A percentile compares a stretch with the other conserved stretches of the same genome.
Evolutionary conservation across 2,113 vertebrate species (phyloP).

Genomic region (Illadopsis cleaveri): DNA sequence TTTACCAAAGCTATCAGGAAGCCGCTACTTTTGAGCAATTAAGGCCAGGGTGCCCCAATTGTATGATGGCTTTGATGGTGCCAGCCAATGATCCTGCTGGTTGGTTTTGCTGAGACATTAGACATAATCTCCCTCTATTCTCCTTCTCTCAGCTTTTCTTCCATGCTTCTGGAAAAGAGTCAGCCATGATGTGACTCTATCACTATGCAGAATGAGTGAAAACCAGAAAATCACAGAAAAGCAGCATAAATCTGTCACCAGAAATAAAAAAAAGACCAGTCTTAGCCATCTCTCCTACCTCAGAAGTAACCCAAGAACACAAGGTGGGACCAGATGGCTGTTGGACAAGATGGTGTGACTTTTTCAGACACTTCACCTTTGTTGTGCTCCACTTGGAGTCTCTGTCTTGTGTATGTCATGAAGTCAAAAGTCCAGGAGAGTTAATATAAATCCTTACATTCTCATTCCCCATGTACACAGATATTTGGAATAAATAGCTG

Average conservation of each 20-base stretch:
- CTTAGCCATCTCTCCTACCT: neutral
- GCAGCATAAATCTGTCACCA: neutral
- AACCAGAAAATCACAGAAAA: neutral
- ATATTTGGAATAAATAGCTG: slow-evolving; percentile 47
- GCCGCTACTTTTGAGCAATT: neutral
- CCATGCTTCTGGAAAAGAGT: neutral
- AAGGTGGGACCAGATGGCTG: neutral
- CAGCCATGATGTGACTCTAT: neutral
- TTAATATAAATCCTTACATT: slow-evolving; percentile 75
- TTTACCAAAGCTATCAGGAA: neutral
- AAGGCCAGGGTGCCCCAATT: fast-evolving
- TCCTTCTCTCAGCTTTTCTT: neutral
- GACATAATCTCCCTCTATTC: neutral
- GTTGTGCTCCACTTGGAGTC: neutral
- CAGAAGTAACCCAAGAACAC: neutral
- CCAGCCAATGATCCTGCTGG: neutral
- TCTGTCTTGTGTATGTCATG: slow-evolving; percentile 43
- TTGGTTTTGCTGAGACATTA: neutral
- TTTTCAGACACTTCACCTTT: slow-evolving; percentile 4
- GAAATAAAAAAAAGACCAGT: neutral
- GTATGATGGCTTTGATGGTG: neutral
- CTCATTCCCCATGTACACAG: slow-evolving; percentile 58
- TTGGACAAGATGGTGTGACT: neutral
- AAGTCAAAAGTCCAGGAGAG: slow-evolving; percentile 63
- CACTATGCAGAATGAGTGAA: neutral